A percentile compares a stretch with the other conserved stretches of the same genome.
These are phyloP conservation scores for Beroe forskalii DNA, from an alignment of 37 sponge, comb jelly and placozoan genomes.

Conservation along the genomic window DNA sequence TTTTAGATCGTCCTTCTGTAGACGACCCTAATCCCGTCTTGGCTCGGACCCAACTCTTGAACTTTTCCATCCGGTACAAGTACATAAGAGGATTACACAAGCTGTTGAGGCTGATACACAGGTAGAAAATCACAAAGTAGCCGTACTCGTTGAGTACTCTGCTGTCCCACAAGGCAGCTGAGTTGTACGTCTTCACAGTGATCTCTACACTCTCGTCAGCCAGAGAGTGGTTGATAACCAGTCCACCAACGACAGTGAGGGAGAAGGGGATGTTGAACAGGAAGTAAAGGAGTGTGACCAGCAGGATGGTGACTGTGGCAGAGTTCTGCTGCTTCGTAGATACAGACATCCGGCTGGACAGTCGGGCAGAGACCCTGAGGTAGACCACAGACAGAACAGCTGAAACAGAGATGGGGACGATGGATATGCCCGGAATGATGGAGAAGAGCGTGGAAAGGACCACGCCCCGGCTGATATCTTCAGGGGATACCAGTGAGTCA, in stretches of 20 bases:
- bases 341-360: background rate
- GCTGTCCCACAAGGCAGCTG: background rate
- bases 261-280: constrained; percentile 1
- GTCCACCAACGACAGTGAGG: background rate
- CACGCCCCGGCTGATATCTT: background rate
- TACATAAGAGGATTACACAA: constrained; percentile 30
- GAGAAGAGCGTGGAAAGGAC: constrained; percentile 6
- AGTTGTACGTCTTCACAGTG: constrained; percentile 10
- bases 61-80: background rate
- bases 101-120: constrained; percentile 29
- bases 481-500: background rate
- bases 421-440: background rate
- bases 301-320: constrained; percentile 4
- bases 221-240: background rate
- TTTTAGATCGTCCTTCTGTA: no score
- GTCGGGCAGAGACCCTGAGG: background rate
- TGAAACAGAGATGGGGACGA: constrained; percentile 2
- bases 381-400: constrained; percentile 26
- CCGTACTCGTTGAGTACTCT: background rate
- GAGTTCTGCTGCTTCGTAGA: background rate
- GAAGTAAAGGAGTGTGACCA: constrained; percentile 15
- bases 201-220: background rate
- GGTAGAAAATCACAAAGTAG: constrained; percentile 13
- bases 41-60: background rate
- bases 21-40: no score